Percentiles rank a stretch among this genome's conserved stretches.
Conservation (phyloP, 2,113 vertebrate genomes). For the Scortum barcoo region DNA sequence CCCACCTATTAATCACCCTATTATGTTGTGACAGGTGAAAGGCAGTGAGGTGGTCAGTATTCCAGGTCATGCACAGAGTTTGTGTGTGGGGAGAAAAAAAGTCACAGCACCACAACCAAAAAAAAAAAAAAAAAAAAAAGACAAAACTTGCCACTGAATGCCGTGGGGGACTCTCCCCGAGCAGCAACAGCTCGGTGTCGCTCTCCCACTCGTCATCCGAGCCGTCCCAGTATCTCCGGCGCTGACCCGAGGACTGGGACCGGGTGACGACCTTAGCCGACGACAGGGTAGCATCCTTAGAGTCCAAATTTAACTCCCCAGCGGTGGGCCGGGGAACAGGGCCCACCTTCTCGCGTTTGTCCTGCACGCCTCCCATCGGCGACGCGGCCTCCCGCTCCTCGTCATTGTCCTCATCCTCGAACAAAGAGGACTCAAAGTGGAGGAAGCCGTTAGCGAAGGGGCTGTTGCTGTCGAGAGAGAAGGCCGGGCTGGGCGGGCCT, state of each 20-base stretch:
- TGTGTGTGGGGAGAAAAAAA: not conserved
- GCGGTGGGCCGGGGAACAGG: conserved; percentile 12
- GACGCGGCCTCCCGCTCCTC: not conserved
- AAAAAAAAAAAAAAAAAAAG: conserved; percentile 22
- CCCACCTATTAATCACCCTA: not conserved
- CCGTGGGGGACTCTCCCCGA: conserved; percentile 61
- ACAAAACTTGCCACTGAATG: conserved; percentile 74
- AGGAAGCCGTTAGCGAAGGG: conserved; percentile 83
- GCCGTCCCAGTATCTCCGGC: conserved; percentile 73
- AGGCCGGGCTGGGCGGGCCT: conserved; percentile 81
- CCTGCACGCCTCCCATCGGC: conserved; percentile 13
- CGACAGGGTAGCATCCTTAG: conserved; percentile 8
- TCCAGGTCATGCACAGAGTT: not conserved
- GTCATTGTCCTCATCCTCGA: conserved; percentile 80
- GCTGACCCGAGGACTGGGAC: conserved; percentile 75
- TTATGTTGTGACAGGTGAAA: conserved; percentile 1
- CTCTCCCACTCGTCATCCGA: conserved; percentile 80
- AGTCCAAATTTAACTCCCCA: conserved; percentile 9
- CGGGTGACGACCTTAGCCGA: conserved; percentile 70
- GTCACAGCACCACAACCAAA: too few species aligned
- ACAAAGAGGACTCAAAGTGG: conserved; percentile 85
- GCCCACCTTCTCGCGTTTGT: conserved; percentile 13
- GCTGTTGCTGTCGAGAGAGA: conserved; percentile 83
- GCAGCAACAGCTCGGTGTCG: conserved; percentile 71
- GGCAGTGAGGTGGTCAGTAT: not conserved